Base-by-base conservation (phyloP, 2,113 vertebrate species). In the Nymphicus hollandicus region DNA sequence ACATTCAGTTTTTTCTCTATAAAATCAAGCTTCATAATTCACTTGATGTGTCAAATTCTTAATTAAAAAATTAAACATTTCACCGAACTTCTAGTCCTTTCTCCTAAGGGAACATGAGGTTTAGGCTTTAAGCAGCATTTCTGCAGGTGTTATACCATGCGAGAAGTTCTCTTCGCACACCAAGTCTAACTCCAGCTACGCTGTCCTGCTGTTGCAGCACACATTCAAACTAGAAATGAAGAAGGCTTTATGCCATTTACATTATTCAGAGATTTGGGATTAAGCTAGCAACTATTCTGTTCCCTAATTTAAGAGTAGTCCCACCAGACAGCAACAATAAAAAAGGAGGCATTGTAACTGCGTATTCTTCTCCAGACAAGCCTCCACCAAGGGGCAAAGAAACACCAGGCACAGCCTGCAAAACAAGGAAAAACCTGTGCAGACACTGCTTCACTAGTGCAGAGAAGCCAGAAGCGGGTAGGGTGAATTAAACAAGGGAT, bases 1-100 rank as follows among this genome's bases (percentile, higher is more conserved):
- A 63, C 2, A 0, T 31, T 79, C 0, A 0, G 0, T 17, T 74
- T 89, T 78, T 80, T 63, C 27, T 37, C 56, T 78, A 28, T 33
- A 70, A 89, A 81, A 73, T 69, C 37, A 65, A 77, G 52, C n/a
- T 72, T 89, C 25, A n/a, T 72, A 35, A 82, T 78, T 90, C 46
- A 60, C 29, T 60, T 41, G 6, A 56, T 86, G 41, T 88, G 46
- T 66, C 72, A 64, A 52, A 94, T 41, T 23, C 46, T 56, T 83
- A 68, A 92, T 81, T 61, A 25, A 86, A 86, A 88, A 73, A 81
- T 18, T 11, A 74, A 88, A 86, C 20, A 37, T 91, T 80, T 83
- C 49, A 68, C 29, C 1, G 3, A 58, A 53, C 4, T 73, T 72
- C 27, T 60, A 60, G 35, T 52, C 43, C 37, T 68, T 60, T 68